These are phyloP conservation scores for Chloebia gouldiae DNA, from an alignment of 2,113 vertebrate species.

Conservation along the genomic window DNA sequence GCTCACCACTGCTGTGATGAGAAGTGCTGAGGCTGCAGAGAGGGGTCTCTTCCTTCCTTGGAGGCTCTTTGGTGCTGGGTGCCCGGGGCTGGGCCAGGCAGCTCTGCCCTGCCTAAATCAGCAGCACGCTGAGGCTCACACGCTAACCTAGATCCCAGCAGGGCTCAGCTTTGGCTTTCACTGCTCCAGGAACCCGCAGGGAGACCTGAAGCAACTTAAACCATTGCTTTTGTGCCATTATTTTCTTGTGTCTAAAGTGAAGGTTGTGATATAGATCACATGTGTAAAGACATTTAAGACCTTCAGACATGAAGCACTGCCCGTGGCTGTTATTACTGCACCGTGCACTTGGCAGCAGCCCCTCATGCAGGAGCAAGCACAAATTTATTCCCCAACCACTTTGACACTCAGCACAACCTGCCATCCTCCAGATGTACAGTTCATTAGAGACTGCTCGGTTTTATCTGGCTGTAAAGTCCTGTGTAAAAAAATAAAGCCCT, in stretches of 20 bases:
- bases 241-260: neutral
- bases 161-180: neutral
- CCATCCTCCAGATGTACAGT: conserved; percentile 23
- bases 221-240: neutral
- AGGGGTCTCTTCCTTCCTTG: neutral
- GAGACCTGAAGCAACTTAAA: neutral
- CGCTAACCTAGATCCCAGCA: neutral
- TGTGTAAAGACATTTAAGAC: neutral
- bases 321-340: neutral
- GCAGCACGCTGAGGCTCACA: neutral
- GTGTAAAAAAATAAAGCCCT: neutral
- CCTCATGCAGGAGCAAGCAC: neutral
- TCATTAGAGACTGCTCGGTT: neutral
- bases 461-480: neutral
- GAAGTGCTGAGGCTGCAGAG: neutral
- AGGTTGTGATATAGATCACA: conserved; percentile 9
- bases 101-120: neutral
- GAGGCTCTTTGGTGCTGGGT: neutral
- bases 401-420: conserved; percentile 16
- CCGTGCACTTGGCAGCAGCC: neutral
- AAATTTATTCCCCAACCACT: conserved; percentile 46
- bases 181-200: neutral
- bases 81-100: neutral
- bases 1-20: neutral
- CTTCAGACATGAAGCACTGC: neutral